Evolutionary conservation across 2,888 invertebrate species (phyloP).

Genomic region (Troglohyphantes excavatus): DNA sequence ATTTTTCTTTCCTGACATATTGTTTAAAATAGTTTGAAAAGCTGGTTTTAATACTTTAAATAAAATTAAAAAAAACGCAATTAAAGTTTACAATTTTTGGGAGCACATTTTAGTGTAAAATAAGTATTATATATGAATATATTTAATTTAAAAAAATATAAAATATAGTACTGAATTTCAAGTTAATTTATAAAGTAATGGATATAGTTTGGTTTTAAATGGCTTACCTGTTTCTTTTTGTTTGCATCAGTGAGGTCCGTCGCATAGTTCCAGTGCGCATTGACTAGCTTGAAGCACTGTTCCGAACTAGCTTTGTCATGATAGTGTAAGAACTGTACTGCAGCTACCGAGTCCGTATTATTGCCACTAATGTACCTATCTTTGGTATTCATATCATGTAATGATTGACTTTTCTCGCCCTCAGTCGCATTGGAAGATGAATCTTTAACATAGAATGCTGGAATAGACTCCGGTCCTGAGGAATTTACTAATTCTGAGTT

Average conservation of each 20-base stretch:
- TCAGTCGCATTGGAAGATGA: background rate
- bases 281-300: slow-evolving; percentile 68
- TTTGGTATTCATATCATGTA: background rate
- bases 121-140: too few species aligned
- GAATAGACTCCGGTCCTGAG: background rate
- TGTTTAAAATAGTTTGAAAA: too few species aligned
- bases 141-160: too few species aligned
- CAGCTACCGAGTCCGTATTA: slow-evolving; percentile 64
- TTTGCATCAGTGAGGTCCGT: slow-evolving; percentile 75
- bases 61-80: too few species aligned
- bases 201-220: too few species aligned
- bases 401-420: background rate
- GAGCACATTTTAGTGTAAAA: too few species aligned
- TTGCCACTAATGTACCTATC: slow-evolving; percentile 72
- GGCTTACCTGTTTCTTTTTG: slow-evolving; percentile 73
- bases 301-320: slow-evolving; percentile 70
- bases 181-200: too few species aligned
- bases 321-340: slow-evolving; percentile 63
- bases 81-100: too few species aligned
- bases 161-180: too few species aligned
- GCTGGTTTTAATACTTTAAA: too few species aligned
- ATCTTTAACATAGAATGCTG: background rate
- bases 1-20: too few species aligned
- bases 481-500: slow-evolving; percentile 10
- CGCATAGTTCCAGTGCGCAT: slow-evolving; percentile 75